phyloP scores from a whole-genome alignment of 2,113 vertebrate genomes.

The Mustela nigripes region DNA sequence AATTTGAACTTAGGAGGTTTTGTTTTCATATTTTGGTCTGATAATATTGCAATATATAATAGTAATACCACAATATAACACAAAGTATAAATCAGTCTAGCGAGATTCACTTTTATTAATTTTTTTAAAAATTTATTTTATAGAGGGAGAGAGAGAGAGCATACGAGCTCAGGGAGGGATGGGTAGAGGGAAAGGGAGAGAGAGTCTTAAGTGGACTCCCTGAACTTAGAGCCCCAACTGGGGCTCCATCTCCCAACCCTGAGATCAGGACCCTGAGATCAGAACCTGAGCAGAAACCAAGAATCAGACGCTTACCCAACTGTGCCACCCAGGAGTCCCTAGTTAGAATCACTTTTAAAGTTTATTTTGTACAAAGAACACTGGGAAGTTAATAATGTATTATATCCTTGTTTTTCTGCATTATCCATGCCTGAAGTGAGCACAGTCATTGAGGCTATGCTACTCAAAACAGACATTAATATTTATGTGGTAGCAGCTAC shows the following conservation, averaged over 20 bases:
- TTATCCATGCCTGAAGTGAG: conserved; percentile 65
- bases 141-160: neutral
- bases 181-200: neutral
- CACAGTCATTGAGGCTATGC: conserved; percentile 20
- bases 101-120: conserved; percentile 61
- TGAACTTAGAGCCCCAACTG: neutral
- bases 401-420: conserved; percentile 58
- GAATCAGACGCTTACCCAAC: neutral
- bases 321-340: neutral
- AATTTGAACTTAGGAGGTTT: neutral
- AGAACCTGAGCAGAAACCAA: neutral
- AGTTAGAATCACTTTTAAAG: conserved; percentile 66
- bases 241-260: neutral
- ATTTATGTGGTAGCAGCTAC: conserved; percentile 72
- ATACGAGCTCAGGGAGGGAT: neutral
- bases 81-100: conserved; percentile 57
- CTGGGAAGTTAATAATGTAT: conserved; percentile 70
- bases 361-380: conserved; percentile 65
- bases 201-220: neutral
- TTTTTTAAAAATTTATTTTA: neutral
- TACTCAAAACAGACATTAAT: conserved; percentile 69
- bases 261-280: neutral
- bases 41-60: conserved; percentile 18
- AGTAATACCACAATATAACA: conserved; percentile 40
- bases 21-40: conserved; percentile 46